Evolutionary conservation across 2,888 invertebrate species (phyloP).

Genomic region (Serripes groenlandicus): DNA sequence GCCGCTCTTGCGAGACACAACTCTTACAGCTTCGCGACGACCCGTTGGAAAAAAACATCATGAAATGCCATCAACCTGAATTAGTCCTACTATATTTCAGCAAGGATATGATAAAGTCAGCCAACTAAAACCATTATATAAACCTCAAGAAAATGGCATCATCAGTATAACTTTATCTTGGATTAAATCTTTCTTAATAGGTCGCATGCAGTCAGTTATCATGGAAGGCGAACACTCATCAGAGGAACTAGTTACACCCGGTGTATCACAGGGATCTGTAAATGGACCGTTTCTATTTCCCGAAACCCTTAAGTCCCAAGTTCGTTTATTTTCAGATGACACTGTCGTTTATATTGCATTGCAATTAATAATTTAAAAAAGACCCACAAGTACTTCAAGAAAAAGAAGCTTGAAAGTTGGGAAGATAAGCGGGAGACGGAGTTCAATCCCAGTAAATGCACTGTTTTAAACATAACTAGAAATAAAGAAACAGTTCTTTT

Average conservation of each 20-base stretch:
- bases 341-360: conserved; percentile 31
- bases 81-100: conserved; percentile 40
- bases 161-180: conserved; percentile 10
- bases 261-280: conserved; percentile 42
- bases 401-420: conserved; percentile 26
- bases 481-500: background rate
- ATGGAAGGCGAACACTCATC: conserved; percentile 21
- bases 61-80: conserved; percentile 36
- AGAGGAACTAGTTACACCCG: conserved; percentile 23
- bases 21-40: conserved; percentile 19
- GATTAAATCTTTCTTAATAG: conserved; percentile 28
- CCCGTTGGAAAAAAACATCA: conserved; percentile 27
- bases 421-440: conserved; percentile 40
- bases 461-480: conserved; percentile 30
- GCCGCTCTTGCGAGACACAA: conserved; percentile 39
- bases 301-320: background rate
- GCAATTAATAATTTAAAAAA: too few species aligned
- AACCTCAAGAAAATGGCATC: conserved; percentile 24
- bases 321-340: conserved; percentile 31
- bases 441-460: conserved; percentile 32
- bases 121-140: conserved; percentile 33
- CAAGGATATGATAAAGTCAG: conserved; percentile 38
- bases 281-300: conserved; percentile 28
- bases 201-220: conserved; percentile 22
- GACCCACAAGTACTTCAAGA: too few species aligned